Base-by-base conservation (phyloP, 2,113 vertebrate species). In the Caretta caretta region DNA sequence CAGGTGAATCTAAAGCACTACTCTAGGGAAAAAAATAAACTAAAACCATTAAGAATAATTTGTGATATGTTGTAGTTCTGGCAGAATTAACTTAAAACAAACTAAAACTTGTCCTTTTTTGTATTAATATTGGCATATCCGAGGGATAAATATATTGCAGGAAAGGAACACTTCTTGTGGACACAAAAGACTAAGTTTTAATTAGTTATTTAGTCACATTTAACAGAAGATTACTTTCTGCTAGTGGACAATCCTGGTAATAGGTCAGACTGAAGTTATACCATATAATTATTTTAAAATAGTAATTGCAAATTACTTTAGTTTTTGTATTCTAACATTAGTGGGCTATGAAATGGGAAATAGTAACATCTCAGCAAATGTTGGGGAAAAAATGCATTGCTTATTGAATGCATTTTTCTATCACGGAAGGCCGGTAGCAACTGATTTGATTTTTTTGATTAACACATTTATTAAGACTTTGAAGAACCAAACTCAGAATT, bases 401-500 rank as follows among this genome's bases (percentile, higher is more conserved):
- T 69, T 69, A 38, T 35, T 10, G 65, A 69, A 69, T 69, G 65
- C 8, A 38, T n/a, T 20, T 69, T n/a, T 69, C 65, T 69, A 69
- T 69, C 35, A 69, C 4, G 14, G 35, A 69, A 65, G 31, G 65
- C 35, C 35, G 8, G 35, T 69, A 19, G 65, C 35, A 69, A 69
- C 31, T 69, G 35, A 19, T 19, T n/a, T 69, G 65, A 62, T n/a
- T n/a, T 82, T 92, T 92, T 92, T 97, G 90, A 97, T 87, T 90
- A 86, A 91, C 93, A 38, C 69, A 25, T 96, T 96, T 97, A 86
- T 93, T 88, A 90, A 96, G 69, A 78, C 88, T 92, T 86, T 89
- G 91, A 91, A 95, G 92, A 96, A 83, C 79, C 88, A 96, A 97
- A 91, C 69, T 83, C 93, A 96, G 92, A 95, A 96, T 98, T 89